phyloP scores from a whole-genome alignment of 2,797 vertebrate genomes.

The Sardinella longiceps region DNA sequence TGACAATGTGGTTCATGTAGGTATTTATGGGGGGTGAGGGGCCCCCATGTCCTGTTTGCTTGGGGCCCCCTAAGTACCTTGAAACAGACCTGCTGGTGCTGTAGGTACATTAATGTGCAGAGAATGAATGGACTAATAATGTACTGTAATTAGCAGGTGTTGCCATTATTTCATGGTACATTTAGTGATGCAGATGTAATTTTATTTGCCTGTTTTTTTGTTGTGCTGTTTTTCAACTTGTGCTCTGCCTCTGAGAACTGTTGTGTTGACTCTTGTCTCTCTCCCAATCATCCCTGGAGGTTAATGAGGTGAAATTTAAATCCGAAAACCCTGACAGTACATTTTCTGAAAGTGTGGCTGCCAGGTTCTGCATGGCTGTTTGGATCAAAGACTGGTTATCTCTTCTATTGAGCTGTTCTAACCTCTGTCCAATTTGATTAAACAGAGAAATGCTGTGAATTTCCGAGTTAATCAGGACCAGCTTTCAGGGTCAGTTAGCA shows the following conservation, averaged over 20 bases:
- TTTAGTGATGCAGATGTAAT: neutral
- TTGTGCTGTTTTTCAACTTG: neutral
- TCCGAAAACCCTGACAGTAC: slow-evolving; percentile 75
- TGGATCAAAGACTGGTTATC: slow-evolving; percentile 96
- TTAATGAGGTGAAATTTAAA: slow-evolving; percentile 81
- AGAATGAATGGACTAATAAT: neutral
- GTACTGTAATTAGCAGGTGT: neutral
- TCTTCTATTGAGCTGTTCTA: slow-evolving; percentile 94
- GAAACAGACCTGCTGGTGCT: too few species aligned
- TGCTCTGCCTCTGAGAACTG: neutral
- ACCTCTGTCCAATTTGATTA: slow-evolving; percentile 97
- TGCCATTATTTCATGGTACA: neutral
- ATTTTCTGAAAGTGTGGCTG: slow-evolving; percentile 82
- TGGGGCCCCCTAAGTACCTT: too few species aligned
- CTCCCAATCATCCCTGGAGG: slow-evolving; percentile 60
- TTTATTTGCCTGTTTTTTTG: neutral
- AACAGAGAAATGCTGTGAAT: slow-evolving; percentile 80
- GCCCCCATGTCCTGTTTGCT: too few species aligned
- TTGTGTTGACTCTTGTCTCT: slow-evolving; percentile 33
- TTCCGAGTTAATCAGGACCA: slow-evolving; percentile 87
- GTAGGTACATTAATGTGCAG: too few species aligned
- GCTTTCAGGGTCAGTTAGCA: slow-evolving; percentile 74
- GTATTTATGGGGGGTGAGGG: too few species aligned
- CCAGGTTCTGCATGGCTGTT: slow-evolving; percentile 86
- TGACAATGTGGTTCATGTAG: too few species aligned